Base-by-base conservation (phyloP, 2,888 invertebrate species). In the Phortica okadai region DNA sequence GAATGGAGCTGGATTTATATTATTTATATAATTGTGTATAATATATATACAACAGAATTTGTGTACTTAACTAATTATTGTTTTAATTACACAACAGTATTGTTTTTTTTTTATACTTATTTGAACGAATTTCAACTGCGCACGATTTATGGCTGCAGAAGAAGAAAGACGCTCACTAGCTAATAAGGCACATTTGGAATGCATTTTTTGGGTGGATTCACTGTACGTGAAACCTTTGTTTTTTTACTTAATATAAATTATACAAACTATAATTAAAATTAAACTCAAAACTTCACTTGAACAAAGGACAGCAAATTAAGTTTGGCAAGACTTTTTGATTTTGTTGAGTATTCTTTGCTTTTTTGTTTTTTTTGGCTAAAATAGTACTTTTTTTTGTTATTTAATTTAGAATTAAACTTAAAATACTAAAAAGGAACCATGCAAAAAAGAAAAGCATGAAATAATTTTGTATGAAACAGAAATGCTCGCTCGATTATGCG, bases 121-220 rank as follows among this genome's bases (percentile, higher is more conserved):
- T 41, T 3, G 11, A 16, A 41, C 44, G 33, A 33, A 33, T 33
- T 33, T 33, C 33, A 33, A 33, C 33, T 33, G 33, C 33, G 33
- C 33, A 33, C 33, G 33, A 33, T 33, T 33, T 1, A 33, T 33
- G 33, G 33, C 33, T 33, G 33, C 33, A 33, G 33, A 33, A 21
- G 21, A 5, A 33, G 33, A 33, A 50, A 50, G 14, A 50, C 50
- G 41, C 44, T 45, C 42, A 64, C 76, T 73, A 75, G 76, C 74
- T 82, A 77, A 72, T 85, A 89, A 90, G 90, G 90, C 90, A 90
- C 90, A 90, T 89, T 89, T 88, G 84, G 90, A 90, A 90, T 90
- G 90, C 89, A 82, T 45, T 78, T 80, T 78, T 75, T 77, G 78
- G 76, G 25, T 62, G 14, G 50, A 5, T 1, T 50, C 16, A 45